Evolutionary conservation across 2,888 invertebrate genomes (phyloP), one percentile per base, ranked within the genome.

Genomic region (Nomada ferruginata): DNA sequence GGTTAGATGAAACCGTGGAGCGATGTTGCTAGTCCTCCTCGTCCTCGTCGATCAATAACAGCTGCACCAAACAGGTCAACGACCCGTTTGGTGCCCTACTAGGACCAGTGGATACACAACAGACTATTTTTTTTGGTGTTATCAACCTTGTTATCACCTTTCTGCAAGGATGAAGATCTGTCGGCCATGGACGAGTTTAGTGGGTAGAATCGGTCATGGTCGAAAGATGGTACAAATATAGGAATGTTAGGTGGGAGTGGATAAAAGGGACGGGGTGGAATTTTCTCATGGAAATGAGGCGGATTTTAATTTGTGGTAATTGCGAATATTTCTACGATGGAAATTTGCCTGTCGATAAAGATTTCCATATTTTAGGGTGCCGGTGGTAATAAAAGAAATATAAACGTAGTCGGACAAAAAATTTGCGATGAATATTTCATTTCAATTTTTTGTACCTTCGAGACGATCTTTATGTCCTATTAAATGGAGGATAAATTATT

Each of bases 11-110:
- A 86, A 87, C 86, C 83, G 87, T 80, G 80, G 86, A 89, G 89
- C 87, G 87, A 90, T 90, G 91, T 91, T 91, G 90, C 91, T 89
- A 90, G 91, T 92, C 90, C 91, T 91, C 89, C 44, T 73, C 73
- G 47, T 71, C 60, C 60, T 61, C 50, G 79, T 79, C 93, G 92
- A 93, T 93, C 93, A 93, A 93, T 93, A 93, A 93, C 92, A 93
- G 93, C 93, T 93, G 93, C 92, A 91, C 85, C 91, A 74, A 87
- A 84, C 89, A 84, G 92, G 92, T 92, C 92, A 89, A 90, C 89
- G 92, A 92, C 91, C 88, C 63, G 81, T 89, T 87, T 88, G 81
- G 81, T 84, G 63, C 79, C 88, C 87, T 83, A 85, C 89, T 89
- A 89, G n/a, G 47, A 10, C 86, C 82, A 47, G 50, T 47, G 66